These are phyloP conservation scores for Falco berigora DNA, from an alignment of 2,797 vertebrate species.

Conservation along the genomic window DNA sequence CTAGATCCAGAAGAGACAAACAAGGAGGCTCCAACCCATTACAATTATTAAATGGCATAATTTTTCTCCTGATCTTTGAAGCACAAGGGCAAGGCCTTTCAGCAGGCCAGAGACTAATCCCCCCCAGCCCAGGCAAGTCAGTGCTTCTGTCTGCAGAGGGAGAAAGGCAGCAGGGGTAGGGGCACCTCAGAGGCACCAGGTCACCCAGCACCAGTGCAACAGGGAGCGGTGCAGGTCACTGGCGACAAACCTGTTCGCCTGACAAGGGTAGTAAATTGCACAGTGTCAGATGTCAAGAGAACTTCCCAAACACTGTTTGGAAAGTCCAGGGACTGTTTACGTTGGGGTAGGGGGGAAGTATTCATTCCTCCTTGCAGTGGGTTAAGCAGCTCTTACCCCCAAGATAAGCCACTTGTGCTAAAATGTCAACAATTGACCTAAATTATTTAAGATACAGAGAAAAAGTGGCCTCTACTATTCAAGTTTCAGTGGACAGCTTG, in stretches of 20 bases:
- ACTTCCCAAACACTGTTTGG: constrained; percentile 19
- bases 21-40: not conserved
- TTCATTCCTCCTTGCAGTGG: not conserved
- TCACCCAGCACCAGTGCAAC: not conserved
- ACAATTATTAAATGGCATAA: not conserved
- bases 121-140: fast-evolving
- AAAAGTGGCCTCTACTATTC: not conserved
- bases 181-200: too few species aligned
- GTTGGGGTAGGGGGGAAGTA: not conserved
- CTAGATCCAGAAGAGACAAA: not conserved
- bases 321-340: constrained; percentile 22
- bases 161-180: not conserved
- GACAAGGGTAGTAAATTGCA: constrained; percentile 10
- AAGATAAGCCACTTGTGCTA: constrained; percentile 56
- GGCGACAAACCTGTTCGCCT: not conserved
- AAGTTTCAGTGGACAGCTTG: not conserved
- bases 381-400: constrained; percentile 50
- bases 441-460: constrained; percentile 22
- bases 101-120: not conserved
- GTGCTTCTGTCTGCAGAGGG: not conserved
- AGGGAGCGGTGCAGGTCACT: fast-evolving
- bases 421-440: constrained; percentile 39
- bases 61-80: not conserved
- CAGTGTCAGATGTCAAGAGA: constrained; percentile 49
- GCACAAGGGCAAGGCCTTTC: not conserved